Conservation (phyloP, 2,797 vertebrate species). For the Gallinago stenura region DNA sequence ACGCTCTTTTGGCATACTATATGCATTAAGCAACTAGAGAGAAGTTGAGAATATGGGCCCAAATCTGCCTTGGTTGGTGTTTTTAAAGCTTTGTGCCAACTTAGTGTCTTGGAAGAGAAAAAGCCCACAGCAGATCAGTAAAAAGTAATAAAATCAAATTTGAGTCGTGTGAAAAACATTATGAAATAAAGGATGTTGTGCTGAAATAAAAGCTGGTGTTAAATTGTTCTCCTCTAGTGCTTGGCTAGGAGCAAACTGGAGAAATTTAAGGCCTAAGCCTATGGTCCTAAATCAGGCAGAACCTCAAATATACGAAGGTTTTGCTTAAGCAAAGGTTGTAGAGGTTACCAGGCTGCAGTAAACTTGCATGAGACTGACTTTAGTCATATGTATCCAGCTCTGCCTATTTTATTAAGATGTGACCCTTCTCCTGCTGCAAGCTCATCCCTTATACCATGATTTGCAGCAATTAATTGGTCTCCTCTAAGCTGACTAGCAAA, state of each 20-base stretch:
- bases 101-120: background rate
- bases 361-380: background rate
- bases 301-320: background rate
- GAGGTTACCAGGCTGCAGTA: background rate
- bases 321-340: background rate
- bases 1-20: background rate
- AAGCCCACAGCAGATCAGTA: background rate
- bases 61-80: background rate
- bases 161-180: accelerated
- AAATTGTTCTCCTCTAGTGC: background rate
- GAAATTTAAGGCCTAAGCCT: background rate
- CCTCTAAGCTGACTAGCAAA: conserved; percentile 71
- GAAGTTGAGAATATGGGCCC: background rate
- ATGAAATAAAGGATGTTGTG: background rate
- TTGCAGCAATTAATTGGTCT: conserved; percentile 71
- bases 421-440: conserved; percentile 46
- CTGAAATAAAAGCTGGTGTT: background rate
- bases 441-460: conserved; percentile 58
- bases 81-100: background rate
- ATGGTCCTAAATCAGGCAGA: background rate
- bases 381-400: background rate
- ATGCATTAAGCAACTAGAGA: background rate
- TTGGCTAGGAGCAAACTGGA: background rate
- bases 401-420: conserved; percentile 58
- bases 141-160: background rate